Evolutionary conservation across 1,140 invertebrate species (phyloP), one percentile per base, ranked within the genome.

Genomic region (Drosophila tsacasi): DNA sequence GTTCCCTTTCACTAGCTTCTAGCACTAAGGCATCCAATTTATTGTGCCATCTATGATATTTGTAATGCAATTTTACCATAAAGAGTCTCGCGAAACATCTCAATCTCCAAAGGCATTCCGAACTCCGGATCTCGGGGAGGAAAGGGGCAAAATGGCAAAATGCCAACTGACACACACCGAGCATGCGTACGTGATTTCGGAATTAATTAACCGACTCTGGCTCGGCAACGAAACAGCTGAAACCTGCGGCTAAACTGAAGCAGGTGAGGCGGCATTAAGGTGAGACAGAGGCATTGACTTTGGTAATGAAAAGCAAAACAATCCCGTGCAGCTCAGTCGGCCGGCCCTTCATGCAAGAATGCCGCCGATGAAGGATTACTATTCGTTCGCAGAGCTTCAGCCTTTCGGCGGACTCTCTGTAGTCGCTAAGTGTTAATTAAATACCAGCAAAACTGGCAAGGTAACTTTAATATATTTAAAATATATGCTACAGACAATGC

Each of bases 271-370:
- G 67, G 67, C 47, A 23, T 42, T 76, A 50, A 64, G 68, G 54
- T 80, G 42, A 77, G 50, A 52, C 50, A 30, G 27, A 71, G 78
- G 39, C 83, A 82, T 86, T 86, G 83, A 86, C 83, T 86, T 86
- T 86, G 81, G 79, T 66, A 86, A 86, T 86, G 69, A 86, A 82
- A 86, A 42, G 8, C 50, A 30, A 47, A 35, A 40, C 19, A 74
- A 21, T 49, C 32, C 44, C 17, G 46, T 76, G 63, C 60, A 47
- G 57, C 23, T 49, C 35, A 50, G 57, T 25, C 32, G 21, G 40
- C 23, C 64, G 68, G 52, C 77, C 83, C 83, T 87, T 87, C 84
- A 89, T 89, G 84, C 80, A 83, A 87, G 83, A 89, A 89, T 90
- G 84, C 63, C 42, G 40, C 21, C 27, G 19, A 5, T 68, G 84